These are phyloP conservation scores for Platyrinchus mystaceus DNA, from an alignment of 2,797 vertebrate genomes.

Conservation along the genomic window DNA sequence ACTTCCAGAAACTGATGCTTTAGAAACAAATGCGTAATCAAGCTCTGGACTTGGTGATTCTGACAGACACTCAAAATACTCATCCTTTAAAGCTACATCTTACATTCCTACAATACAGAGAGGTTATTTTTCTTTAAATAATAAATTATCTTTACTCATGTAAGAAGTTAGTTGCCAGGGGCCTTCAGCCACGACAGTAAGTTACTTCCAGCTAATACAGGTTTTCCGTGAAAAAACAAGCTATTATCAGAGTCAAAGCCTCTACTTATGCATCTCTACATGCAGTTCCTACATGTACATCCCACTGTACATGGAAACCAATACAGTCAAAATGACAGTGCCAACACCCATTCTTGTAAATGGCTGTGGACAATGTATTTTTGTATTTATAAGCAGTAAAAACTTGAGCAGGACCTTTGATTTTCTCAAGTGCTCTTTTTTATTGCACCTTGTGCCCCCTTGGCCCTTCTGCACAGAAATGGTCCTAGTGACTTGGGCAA, in stretches of 20 bases:
- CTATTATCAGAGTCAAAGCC: neutral
- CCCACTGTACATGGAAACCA: neutral
- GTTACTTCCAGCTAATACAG: neutral
- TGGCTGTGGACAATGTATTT: neutral
- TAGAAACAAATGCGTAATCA: neutral
- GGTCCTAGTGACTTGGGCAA: neutral
- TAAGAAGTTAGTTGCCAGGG: neutral
- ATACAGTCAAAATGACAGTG: neutral
- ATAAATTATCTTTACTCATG: neutral
- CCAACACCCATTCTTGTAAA: neutral
- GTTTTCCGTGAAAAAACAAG: neutral
- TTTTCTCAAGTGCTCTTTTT: neutral
- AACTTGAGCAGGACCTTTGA: neutral
- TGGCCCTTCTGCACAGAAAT: neutral
- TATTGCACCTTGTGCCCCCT: neutral
- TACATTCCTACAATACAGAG: neutral
- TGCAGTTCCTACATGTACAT: neutral
- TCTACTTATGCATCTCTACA: neutral
- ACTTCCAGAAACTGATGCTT: neutral
- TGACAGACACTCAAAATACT: neutral
- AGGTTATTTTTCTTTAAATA: neutral
- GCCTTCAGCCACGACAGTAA: accelerated
- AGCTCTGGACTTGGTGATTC: neutral
- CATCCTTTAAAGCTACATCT: neutral
- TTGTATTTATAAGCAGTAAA: neutral